phyloP scores from a whole-genome alignment of 2,888 invertebrate genomes.

The Empis livida region DNA sequence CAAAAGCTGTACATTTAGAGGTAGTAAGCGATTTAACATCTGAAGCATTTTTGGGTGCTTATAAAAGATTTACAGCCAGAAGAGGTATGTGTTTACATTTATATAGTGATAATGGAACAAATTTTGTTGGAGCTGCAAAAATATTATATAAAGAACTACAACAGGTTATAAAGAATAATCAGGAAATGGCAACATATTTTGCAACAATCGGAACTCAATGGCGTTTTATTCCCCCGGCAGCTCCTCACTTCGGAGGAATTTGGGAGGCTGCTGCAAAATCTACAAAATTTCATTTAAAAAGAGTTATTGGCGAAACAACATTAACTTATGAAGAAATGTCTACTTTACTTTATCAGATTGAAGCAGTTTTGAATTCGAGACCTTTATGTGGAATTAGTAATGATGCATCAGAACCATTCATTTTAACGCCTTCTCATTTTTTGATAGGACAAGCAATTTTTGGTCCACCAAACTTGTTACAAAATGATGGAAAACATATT shows the following conservation, averaged over 20 bases:
- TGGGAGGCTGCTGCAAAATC: slow-evolving; percentile 2
- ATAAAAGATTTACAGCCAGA: slow-evolving; percentile 16
- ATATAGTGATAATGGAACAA: slow-evolving; percentile 20
- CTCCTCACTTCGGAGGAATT: slow-evolving; percentile 7
- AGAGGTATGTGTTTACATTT: slow-evolving; percentile 15
- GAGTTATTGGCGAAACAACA: not conserved
- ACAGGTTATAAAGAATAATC: not conserved
- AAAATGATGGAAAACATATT: too few species aligned
- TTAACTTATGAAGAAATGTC: slow-evolving; percentile 4
- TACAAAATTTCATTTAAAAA: too few species aligned
- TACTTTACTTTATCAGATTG: slow-evolving; percentile 12
- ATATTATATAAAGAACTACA: not conserved
- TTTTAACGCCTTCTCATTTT: slow-evolving; percentile 12
- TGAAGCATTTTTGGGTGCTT: slow-evolving; percentile 15
- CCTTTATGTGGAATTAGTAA: slow-evolving; percentile 4
- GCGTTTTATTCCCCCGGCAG: slow-evolving; percentile 6
- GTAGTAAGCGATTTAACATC: slow-evolving; percentile 10
- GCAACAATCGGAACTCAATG: slow-evolving; percentile 1
- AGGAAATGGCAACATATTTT: not conserved
- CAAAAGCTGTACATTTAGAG: slow-evolving; percentile 8
- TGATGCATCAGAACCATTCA: slow-evolving; percentile 15
- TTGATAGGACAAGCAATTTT: not conserved
- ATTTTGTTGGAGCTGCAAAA: slow-evolving; percentile 18
- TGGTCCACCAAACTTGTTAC: not conserved
- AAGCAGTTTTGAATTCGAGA: slow-evolving; percentile 14